These are phyloP conservation scores for Cepaea hortensis DNA, from an alignment of 2,888 invertebrate genomes.

Conservation along the genomic window DNA sequence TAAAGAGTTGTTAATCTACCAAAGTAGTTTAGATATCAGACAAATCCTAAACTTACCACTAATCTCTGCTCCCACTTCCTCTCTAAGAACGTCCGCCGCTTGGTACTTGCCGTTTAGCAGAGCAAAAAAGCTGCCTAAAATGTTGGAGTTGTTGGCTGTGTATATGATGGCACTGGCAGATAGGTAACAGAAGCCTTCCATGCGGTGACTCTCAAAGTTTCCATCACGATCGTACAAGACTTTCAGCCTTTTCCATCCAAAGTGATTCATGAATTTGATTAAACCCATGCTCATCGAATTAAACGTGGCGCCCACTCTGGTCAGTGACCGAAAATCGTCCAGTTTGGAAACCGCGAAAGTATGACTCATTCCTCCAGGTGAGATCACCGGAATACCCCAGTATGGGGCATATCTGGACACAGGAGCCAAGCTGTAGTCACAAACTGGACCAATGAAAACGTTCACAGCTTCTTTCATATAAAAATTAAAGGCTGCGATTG, in stretches of 20 bases:
- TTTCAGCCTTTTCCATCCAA: constrained; percentile 74
- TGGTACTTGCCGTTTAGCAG: neutral
- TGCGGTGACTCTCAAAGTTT: constrained; percentile 52
- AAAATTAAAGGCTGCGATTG: constrained; percentile 68
- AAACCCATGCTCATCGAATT: constrained; percentile 55
- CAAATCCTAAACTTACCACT: constrained; percentile 19
- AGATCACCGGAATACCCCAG: constrained; percentile 93
- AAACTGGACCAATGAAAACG: constrained; percentile 72
- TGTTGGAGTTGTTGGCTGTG: neutral
- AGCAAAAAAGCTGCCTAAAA: neutral
- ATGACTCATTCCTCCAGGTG: constrained; percentile 77
- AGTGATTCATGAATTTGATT: constrained; percentile 50
- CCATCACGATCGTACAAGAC: constrained; percentile 87
- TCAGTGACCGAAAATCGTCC: constrained; percentile 58
- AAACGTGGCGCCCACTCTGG: constrained; percentile 66
- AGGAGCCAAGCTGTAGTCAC: constrained; percentile 86
- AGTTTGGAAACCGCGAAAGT: constrained; percentile 68
- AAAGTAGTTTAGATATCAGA: no score
- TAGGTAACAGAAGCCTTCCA: constrained; percentile 84
- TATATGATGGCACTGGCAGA: constrained; percentile 81
- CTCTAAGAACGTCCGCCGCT: constrained; percentile 8
- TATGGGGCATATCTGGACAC: constrained; percentile 91
- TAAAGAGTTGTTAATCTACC: no score
- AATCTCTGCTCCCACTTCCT: constrained; percentile 17
- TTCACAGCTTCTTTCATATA: constrained; percentile 59